A percentile compares a stretch with the other conserved stretches of the same genome.
Conservation (phyloP, 2,888 invertebrate genomes). For the Panzeria rudis region DNA sequence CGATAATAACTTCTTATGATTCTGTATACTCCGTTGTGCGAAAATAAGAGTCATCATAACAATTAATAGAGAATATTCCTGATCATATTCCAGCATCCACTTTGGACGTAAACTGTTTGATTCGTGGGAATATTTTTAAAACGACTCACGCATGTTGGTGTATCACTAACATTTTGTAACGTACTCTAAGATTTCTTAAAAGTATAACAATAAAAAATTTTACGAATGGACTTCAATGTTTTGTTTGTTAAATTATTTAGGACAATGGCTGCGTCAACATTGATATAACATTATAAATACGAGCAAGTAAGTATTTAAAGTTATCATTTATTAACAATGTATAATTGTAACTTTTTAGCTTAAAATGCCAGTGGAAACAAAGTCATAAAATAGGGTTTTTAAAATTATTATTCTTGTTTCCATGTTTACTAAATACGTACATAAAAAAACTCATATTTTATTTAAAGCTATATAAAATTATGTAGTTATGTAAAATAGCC, state of each 20-base stretch:
- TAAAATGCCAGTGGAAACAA: constrained; percentile 39
- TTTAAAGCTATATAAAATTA: not conserved
- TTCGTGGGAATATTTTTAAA: constrained; percentile 1
- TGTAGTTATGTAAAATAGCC: not conserved
- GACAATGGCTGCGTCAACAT: constrained; percentile 43
- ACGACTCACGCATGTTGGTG: constrained; percentile 8
- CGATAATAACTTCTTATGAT: too few species aligned
- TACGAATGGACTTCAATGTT: constrained; percentile 43
- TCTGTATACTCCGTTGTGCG: too few species aligned
- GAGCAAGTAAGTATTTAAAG: not conserved
- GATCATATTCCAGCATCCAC: too few species aligned
- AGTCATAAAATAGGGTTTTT: constrained; percentile 44
- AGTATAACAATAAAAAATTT: constrained; percentile 28
- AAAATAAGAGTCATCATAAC: too few species aligned
- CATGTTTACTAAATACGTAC: too few species aligned
- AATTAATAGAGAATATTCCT: too few species aligned
- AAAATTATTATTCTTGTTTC: not conserved
- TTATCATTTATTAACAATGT: constrained; percentile 1
- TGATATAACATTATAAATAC: constrained; percentile 13
- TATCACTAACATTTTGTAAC: not conserved
- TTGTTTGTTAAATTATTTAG: constrained; percentile 17
- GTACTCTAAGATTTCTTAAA: constrained; percentile 26
- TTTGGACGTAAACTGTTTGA: not conserved
- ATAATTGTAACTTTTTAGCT: constrained; percentile 21
- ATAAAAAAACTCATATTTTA: not conserved